A percentile compares a stretch with the other conserved stretches of the same genome.
phyloP scores from a whole-genome alignment of 2,797 vertebrate genomes.

The Cirrhinus molitorella region DNA sequence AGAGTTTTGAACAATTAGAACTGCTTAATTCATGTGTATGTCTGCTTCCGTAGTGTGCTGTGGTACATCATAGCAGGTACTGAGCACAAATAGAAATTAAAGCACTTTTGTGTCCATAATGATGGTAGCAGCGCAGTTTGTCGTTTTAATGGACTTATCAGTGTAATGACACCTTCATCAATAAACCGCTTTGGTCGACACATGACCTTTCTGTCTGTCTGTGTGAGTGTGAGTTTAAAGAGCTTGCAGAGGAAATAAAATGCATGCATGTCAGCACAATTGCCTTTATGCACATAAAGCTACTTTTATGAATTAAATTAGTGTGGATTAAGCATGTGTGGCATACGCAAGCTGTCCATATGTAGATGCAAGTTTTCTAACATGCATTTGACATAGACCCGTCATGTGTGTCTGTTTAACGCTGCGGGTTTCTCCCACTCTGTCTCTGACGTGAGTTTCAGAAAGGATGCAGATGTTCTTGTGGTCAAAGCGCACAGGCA shows the following conservation, averaged over 20 bases:
- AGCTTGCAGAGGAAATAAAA: background rate
- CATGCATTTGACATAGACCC: constrained; percentile 27
- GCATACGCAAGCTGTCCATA: constrained; percentile 20
- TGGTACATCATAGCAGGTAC: constrained; percentile 37
- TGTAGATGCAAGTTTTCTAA: constrained; percentile 24
- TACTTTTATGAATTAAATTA: background rate
- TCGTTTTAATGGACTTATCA: constrained; percentile 52
- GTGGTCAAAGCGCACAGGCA: constrained; percentile 58
- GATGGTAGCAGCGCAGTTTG: constrained; percentile 33
- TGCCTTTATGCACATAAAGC: constrained; percentile 6
- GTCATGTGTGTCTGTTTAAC: constrained; percentile 41
- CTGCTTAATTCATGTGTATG: constrained; percentile 42
- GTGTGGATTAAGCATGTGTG: constrained; percentile 9
- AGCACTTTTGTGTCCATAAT: constrained; percentile 60
- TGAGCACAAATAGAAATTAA: constrained; percentile 52
- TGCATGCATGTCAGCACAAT: constrained; percentile 9
- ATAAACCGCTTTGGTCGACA: constrained; percentile 58
- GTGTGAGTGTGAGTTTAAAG: constrained; percentile 11
- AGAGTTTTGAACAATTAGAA: constrained; percentile 42
- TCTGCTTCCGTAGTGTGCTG: constrained; percentile 42
- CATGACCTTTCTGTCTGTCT: constrained; percentile 53
- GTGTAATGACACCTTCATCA: constrained; percentile 56
- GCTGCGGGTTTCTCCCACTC: constrained; percentile 56
- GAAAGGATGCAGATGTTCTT: constrained; percentile 69
- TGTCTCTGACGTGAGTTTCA: constrained; percentile 62